Evolutionary conservation across 2,888 invertebrate genomes (phyloP).

Genomic region (Drosophila gaucha): DNA sequence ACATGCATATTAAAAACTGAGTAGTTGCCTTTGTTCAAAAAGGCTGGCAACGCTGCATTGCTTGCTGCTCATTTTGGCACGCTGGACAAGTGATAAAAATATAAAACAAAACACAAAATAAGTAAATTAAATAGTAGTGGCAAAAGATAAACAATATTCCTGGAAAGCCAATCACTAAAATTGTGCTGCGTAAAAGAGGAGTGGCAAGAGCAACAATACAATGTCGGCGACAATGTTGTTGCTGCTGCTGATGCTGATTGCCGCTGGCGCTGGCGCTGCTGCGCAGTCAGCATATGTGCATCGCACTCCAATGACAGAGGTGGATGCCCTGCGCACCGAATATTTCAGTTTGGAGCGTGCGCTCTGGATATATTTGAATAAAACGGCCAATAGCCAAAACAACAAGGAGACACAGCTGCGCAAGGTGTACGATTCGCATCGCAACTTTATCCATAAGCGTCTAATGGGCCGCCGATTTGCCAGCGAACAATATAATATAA

Average conservation of each 20-base stretch:
- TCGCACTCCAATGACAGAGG: conserved; percentile 67
- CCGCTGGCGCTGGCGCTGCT: conserved; percentile 5
- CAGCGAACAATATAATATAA: conserved; percentile 73
- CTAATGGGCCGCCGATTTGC: conserved; percentile 64
- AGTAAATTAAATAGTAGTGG: background rate
- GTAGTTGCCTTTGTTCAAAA: conserved; percentile 35
- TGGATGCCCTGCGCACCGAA: conserved; percentile 87
- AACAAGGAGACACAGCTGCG: conserved; percentile 75
- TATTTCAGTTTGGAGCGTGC: conserved; percentile 86
- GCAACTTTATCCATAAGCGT: conserved; percentile 68
- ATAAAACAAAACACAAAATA: background rate
- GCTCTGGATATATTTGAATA: conserved; percentile 81
- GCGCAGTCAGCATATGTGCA: conserved; percentile 35
- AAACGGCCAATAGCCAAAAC: conserved; percentile 62
- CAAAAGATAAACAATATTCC: background rate
- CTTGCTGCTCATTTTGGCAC: conserved; percentile 3
- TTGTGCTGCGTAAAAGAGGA: conserved; percentile 23
- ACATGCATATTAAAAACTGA: background rate
- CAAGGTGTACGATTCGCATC: conserved; percentile 82
- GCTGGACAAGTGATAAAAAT: conserved; percentile 6
- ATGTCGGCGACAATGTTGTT: conserved; percentile 20
- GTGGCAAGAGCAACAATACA: background rate
- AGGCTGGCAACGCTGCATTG: conserved; percentile 50
- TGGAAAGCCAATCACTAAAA: background rate
- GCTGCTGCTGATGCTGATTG: conserved; percentile 5